These are phyloP conservation scores for Antechinus flavipes DNA, from an alignment of 2,113 vertebrate species.

Conservation along the genomic window DNA sequence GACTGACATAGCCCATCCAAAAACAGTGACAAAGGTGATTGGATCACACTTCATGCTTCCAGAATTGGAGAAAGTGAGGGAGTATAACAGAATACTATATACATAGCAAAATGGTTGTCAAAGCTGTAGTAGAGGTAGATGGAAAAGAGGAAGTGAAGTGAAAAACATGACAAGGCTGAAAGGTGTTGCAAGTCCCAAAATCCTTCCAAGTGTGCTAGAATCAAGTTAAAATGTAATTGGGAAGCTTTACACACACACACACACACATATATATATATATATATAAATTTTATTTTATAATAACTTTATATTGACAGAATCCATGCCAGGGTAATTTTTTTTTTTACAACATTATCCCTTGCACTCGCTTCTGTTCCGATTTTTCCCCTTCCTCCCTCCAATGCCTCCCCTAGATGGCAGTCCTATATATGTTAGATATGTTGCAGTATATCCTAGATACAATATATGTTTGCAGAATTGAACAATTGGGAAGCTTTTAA, in stretches of 20 bases:
- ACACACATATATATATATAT: no score
- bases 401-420: no score
- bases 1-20: background rate
- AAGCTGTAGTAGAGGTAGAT: background rate
- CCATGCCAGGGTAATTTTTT: no score
- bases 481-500: background rate
- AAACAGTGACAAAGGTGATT: background rate
- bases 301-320: no score
- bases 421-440: no score
- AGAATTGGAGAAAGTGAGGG: background rate
- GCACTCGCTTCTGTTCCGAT: no score
- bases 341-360: no score
- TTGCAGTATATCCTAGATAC: no score
- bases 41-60: background rate
- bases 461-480: no score
- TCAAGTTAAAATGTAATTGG: background rate
- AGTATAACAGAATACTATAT: background rate
- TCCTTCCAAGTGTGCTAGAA: background rate
- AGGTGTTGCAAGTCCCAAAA: background rate
- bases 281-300: no score
- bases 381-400: no score
- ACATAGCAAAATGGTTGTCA: background rate
- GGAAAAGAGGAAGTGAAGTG: background rate
- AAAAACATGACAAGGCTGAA: background rate
- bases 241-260: no score